Base-by-base conservation (phyloP, 30 jellyfish, hydroid and myxozoan genomes). In the Morbakka virulenta region DNA sequence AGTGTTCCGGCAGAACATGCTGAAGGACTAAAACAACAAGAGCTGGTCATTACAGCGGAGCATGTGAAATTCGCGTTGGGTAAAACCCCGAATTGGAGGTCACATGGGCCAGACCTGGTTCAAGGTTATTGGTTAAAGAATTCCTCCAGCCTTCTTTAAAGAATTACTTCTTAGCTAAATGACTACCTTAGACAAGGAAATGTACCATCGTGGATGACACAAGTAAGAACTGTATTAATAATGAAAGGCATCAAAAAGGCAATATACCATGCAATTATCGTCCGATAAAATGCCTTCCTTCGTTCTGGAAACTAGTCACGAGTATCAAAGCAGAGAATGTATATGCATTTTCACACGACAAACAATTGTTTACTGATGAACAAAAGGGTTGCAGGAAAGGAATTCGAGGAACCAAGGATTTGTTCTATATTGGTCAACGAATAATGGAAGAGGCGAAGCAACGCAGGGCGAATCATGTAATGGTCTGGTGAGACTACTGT, bases 311-410 rank as follows among this genome's bases (percentile, higher is more conserved):
- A 31, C 80, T 67, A 35, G 33, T 67, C 9, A 67, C 80, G 71
- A 67, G 80, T 67, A 33, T 31, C 29, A 67, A 32, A 67, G 80
- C 80, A 30, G 80, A 67, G 2, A 67, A 65, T 35, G 13, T 28
- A 33, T 31, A 67, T 67, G 66, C 80, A 67, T 30, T 67, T 28
- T 21, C 20, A n/a, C 28, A 31, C 0, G 72, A 67, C 24, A 25
- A 4, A 25, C 13, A 67, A 67, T 28, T 67, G 80, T 31, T 67
- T 29, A 28, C 80, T 67, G 80, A 67, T 32, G 80, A 67, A 30
- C 80, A 67, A 65, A 67, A 67, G 80, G 70, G 80, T 24, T 67
- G 80, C 62, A 67, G 80, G 80, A 67, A 65, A 65, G 64, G 77
- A 29, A 67, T 63, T 67, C 80, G 80, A 67, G 80, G 80, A 0